A percentile compares a stretch with the other conserved stretches of the same genome.
Conservation (phyloP, 2,797 vertebrate genomes). For the Phoxinus dragarum region DNA sequence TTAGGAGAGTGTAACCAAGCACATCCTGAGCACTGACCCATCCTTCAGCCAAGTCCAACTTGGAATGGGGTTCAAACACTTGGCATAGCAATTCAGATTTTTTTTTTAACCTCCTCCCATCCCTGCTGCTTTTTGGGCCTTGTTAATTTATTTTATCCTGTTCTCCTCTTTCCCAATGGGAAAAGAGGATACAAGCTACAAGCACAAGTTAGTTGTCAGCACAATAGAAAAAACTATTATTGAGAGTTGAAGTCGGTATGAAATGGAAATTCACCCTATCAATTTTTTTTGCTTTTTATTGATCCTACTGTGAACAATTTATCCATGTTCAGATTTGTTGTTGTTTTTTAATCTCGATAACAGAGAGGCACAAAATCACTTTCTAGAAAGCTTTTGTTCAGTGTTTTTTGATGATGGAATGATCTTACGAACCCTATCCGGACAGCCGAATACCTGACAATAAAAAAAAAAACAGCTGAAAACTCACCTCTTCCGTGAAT, state of each 20-base stretch:
- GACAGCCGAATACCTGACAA: neutral
- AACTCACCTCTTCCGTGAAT: neutral
- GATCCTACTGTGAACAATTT: neutral
- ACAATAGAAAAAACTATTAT: conserved; percentile 12
- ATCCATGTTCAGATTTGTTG: neutral
- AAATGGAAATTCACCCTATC: neutral
- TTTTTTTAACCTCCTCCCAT: conserved; percentile 32
- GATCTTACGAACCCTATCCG: neutral
- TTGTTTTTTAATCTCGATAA: neutral
- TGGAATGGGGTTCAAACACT: conserved; percentile 60
- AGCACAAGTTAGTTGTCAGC: conserved; percentile 13
- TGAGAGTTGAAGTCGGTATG: neutral
- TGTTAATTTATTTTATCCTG: conserved; percentile 24
- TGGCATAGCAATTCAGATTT: conserved; percentile 44
- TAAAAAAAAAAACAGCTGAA: neutral
- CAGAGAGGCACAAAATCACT: neutral
- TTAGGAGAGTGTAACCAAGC: conserved; percentile 60
- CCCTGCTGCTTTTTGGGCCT: conserved; percentile 3
- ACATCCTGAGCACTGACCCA: conserved; percentile 55
- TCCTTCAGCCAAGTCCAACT: conserved; percentile 56
- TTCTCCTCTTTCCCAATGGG: neutral
- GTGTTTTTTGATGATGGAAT: neutral
- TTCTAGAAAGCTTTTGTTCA: neutral
- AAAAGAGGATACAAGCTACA: conserved; percentile 12
- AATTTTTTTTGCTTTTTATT: neutral